Evolutionary conservation across 2,888 invertebrate species (phyloP).

Genomic region (Lepidochitona cinerea): DNA sequence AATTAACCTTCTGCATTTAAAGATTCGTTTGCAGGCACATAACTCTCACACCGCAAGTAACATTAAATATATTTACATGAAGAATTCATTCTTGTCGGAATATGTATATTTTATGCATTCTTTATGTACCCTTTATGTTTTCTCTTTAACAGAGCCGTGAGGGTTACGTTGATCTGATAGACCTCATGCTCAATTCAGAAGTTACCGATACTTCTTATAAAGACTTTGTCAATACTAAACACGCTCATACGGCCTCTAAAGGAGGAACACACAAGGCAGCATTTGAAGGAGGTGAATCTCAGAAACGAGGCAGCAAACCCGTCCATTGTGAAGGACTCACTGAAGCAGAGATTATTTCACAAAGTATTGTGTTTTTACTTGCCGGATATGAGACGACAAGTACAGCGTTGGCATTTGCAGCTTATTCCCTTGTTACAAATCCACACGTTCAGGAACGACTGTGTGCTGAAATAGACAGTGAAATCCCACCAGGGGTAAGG

Average conservation of each 20-base stretch:
- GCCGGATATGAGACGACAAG: constrained; percentile 75
- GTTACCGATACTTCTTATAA: constrained; percentile 10
- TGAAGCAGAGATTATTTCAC: constrained; percentile 61
- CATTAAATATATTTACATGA: too few species aligned
- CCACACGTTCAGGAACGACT: constrained; percentile 71
- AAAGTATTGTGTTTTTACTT: constrained; percentile 71
- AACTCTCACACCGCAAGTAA: too few species aligned
- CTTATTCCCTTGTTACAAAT: constrained; percentile 71
- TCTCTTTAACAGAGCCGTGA: constrained; percentile 36
- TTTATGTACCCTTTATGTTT: not conserved
- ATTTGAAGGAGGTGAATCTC: not conserved
- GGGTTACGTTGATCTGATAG: constrained; percentile 66
- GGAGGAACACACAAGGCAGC: not conserved
- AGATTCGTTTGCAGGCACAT: too few species aligned
- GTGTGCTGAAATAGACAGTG: constrained; percentile 68
- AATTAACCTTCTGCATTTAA: too few species aligned
- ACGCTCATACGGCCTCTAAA: not conserved
- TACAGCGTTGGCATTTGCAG: constrained; percentile 71
- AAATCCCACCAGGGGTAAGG: constrained; percentile 42
- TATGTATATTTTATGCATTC: too few species aligned
- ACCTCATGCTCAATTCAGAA: constrained; percentile 70
- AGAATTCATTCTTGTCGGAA: too few species aligned
- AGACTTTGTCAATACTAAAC: not conserved
- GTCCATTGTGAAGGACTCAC: constrained; percentile 27
- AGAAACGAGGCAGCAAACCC: not conserved